phyloP scores from a whole-genome alignment of 2,797 vertebrate genomes.

The Mormyrus hasselquistii region DNA sequence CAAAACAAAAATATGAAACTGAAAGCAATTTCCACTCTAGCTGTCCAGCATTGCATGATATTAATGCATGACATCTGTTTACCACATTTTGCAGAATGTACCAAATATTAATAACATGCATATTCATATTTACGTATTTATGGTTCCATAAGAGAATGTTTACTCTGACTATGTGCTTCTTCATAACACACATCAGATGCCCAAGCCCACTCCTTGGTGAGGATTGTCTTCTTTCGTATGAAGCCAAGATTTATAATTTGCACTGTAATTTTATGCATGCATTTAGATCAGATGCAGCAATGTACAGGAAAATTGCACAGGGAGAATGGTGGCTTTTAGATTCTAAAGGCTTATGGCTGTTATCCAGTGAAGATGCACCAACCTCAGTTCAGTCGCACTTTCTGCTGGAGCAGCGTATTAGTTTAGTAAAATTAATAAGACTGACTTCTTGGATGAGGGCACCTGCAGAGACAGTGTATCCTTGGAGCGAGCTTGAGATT shows the following conservation, averaged over 20 bases:
- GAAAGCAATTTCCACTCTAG: background rate
- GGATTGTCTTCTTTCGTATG: background rate
- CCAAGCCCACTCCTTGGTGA: background rate
- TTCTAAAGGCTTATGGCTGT: background rate
- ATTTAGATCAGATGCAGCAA: background rate
- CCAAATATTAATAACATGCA: background rate
- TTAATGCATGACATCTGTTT: constrained; percentile 16
- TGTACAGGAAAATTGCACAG: background rate
- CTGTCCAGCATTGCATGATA: background rate
- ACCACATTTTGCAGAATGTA: background rate
- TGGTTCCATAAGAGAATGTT: constrained; percentile 13
- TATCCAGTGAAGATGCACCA: background rate
- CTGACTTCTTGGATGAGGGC: background rate
- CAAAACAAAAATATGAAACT: constrained; percentile 24
- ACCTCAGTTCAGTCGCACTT: background rate
- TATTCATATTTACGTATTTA: constrained; percentile 15
- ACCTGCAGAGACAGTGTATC: background rate
- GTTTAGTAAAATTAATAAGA: background rate
- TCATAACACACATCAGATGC: background rate
- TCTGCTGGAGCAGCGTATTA: background rate
- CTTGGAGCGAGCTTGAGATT: background rate
- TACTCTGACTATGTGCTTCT: background rate
- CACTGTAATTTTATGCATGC: background rate
- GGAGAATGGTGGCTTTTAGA: background rate
- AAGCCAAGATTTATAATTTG: background rate